Percentiles rank a stretch among this genome's conserved stretches.
Conservation (phyloP, 2,797 vertebrate genomes). For the Falco columbarius region DNA sequence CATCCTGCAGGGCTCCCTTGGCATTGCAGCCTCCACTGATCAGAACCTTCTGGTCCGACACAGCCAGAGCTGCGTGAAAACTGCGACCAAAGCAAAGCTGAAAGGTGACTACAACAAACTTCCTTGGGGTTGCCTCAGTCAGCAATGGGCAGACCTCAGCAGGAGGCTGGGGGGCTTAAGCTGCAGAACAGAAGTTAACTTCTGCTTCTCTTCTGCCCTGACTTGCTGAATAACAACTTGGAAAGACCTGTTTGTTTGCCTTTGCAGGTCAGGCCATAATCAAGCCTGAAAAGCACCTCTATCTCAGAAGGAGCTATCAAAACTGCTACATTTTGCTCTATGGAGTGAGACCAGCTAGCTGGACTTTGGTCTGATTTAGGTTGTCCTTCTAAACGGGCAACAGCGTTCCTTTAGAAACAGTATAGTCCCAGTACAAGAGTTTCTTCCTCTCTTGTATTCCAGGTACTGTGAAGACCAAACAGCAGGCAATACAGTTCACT, state of each 20-base stretch:
- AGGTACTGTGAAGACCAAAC: not conserved
- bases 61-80: conserved; percentile 87
- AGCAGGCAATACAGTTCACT: not conserved
- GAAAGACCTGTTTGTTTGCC: not conserved
- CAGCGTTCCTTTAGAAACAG: not conserved
- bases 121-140: not conserved
- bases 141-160: not conserved
- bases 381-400: not conserved
- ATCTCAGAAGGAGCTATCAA: not conserved
- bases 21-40: conserved; percentile 88
- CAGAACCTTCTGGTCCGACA: conserved; percentile 84
- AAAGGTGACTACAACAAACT: not conserved
- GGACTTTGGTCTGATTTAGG: not conserved
- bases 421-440: not conserved
- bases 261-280: not conserved
- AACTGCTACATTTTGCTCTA: not conserved
- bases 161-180: not conserved
- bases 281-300: not conserved
- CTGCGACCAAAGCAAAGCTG: conserved; percentile 68
- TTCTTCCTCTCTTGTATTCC: not conserved
- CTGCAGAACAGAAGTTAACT: not conserved
- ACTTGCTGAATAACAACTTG: not conserved
- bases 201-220: not conserved
- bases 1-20: conserved; percentile 84
- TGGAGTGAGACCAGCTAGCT: not conserved